Conservation (phyloP, 2,888 invertebrate genomes). For the Oligia strigilis region DNA sequence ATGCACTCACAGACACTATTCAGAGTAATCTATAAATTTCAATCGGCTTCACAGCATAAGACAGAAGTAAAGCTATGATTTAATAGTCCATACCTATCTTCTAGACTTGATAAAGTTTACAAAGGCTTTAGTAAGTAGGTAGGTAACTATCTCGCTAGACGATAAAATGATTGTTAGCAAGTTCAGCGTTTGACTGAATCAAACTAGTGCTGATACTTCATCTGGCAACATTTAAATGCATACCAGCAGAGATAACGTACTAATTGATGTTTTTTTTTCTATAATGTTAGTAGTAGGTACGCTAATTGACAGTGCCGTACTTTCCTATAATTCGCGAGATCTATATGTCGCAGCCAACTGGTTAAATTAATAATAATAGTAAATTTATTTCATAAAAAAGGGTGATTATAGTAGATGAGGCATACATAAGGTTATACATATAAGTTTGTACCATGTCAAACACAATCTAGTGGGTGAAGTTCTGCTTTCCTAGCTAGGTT, state of each 20-base stretch:
- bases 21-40: too few species aligned
- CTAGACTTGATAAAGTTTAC: conserved; percentile 11
- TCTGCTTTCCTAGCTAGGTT: too few species aligned
- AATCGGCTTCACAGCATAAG: neutral
- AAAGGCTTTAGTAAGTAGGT: neutral
- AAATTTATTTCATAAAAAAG: too few species aligned
- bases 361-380: too few species aligned
- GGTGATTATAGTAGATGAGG: too few species aligned
- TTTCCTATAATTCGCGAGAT: neutral
- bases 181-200: neutral
- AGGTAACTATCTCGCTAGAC: neutral
- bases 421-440: too few species aligned
- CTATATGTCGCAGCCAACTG: too few species aligned
- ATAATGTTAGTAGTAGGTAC: neutral
- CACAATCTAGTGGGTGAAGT: too few species aligned
- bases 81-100: neutral
- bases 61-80: neutral
- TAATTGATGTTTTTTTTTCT: neutral
- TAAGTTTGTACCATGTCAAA: too few species aligned
- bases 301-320: neutral
- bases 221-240: neutral
- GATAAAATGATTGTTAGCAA: conserved; percentile 10
- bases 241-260: neutral
- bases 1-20: neutral
- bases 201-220: neutral